These are phyloP conservation scores for Pterocles orientalis DNA, from an alignment of 2,113 vertebrate species.

Conservation along the genomic window DNA sequence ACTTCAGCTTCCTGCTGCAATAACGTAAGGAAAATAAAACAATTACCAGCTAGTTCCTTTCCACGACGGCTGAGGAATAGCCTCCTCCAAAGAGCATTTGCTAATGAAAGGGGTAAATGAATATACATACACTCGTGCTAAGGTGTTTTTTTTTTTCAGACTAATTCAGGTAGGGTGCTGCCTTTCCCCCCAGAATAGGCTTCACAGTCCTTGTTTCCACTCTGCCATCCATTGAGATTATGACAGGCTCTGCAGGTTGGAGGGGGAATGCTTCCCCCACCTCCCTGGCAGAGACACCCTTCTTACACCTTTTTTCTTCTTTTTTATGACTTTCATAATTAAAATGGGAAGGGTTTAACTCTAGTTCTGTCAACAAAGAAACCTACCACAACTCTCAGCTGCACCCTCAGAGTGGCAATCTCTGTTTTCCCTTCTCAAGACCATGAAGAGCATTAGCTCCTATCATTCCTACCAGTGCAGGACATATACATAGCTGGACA, in stretches of 20 bases:
- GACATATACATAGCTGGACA: background rate
- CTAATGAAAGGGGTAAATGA: background rate
- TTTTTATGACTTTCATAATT: background rate
- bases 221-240: background rate
- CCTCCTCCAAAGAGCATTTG: background rate
- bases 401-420: background rate
- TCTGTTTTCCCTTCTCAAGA: background rate
- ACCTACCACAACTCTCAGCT: background rate
- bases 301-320: background rate
- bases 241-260: background rate
- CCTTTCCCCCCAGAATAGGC: background rate
- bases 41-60: background rate
- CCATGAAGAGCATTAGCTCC: background rate
- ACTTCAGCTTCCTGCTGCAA: background rate
- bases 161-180: background rate
- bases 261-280: background rate
- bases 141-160: background rate
- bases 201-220: background rate
- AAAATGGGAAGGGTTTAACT: background rate
- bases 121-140: background rate
- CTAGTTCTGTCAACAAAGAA: background rate
- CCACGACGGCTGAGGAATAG: background rate
- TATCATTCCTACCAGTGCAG: background rate
- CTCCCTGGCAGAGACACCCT: rapidly evolving
- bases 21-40: background rate